phyloP scores from a whole-genome alignment of 2,113 vertebrate species.

The Actenoides lindsayi region DNA sequence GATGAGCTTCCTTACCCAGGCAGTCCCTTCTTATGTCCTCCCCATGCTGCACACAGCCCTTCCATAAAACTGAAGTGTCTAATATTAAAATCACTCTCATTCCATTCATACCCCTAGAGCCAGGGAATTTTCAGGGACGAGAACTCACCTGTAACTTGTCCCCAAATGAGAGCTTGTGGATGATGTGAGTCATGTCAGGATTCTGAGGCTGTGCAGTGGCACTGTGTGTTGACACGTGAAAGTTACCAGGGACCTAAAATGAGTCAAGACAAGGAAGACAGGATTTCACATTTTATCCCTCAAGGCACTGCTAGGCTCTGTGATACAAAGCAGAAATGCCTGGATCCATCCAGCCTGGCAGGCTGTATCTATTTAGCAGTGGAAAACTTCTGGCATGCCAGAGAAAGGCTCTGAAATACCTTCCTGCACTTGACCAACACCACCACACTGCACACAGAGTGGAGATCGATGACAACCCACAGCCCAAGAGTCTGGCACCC shows the following conservation, averaged over 20 bases:
- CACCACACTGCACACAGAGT: neutral
- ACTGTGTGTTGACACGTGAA: constrained; percentile 98
- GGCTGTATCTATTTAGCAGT: neutral
- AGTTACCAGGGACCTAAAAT: constrained; percentile 95
- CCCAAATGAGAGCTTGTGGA: constrained; percentile 95
- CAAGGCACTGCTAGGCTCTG: neutral
- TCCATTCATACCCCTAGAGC: neutral
- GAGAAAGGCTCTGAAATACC: neutral
- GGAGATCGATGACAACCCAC: neutral
- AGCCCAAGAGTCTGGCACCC: neutral
- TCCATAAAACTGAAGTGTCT: neutral
- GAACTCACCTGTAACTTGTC: constrained; percentile 89
- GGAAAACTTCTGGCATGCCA: neutral
- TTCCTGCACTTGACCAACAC: neutral
- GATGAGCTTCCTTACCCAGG: neutral
- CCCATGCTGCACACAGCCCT: neutral
- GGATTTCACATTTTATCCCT: constrained; percentile 50
- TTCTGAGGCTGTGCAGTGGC: constrained; percentile 95
- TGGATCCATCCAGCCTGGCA: neutral
- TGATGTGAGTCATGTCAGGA: constrained; percentile 96
- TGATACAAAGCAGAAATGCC: neutral
- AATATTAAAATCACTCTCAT: neutral
- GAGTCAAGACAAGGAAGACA: constrained; percentile 42
- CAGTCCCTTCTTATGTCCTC: neutral
- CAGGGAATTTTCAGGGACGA: neutral